Evolutionary conservation across 1,140 invertebrate genomes (phyloP), one percentile per base, ranked within the genome.

Genomic region (Sminthurinus signatus): DNA sequence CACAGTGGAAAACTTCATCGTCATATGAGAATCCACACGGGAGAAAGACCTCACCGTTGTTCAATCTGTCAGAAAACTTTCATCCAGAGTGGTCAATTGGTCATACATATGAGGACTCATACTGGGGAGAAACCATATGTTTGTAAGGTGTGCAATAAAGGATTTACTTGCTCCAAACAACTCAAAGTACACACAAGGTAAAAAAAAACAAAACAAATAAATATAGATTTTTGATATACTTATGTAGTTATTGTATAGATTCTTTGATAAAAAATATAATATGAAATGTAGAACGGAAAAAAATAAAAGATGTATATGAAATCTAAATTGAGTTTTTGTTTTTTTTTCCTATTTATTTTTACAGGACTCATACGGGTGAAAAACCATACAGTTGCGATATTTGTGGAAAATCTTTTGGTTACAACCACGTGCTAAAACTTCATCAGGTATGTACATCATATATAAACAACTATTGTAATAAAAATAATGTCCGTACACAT

Each of bases 61-160:
- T 83, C 85, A 25, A 83, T 87, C 28, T 96, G 93, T 73, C 88
- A 86, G 3, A 86, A 88, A 75, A 91, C 89, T 0, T 93, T 93
- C 74, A 92, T 93, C 28, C 89, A 92, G 74, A 89, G 87, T 39
- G 89, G 93, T 58, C 81, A 85, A 63, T 77, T 85, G 1, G 80
- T 83, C 39, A 84, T 80, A 29, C 89, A 92, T 72, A 80, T 82
- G 48, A 79, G 88, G 14, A 88, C 86, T 15, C 80, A 98, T 76
- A 97, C 93, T 0, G 90, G 91, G 1, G 89, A 93, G 78, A 93
- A 93, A 75, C 91, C 90, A 0, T 94, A 92, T 73, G 87, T 91
- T 15, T 96, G 93, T 75, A 86, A 88, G 65, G 71, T 75, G 21
- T 76, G 75, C 64, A 73, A 68, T 29, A 76, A 76, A 48, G 89